Base-by-base conservation (phyloP, 2,888 invertebrate species). In the Drosophila koepferae region DNA sequence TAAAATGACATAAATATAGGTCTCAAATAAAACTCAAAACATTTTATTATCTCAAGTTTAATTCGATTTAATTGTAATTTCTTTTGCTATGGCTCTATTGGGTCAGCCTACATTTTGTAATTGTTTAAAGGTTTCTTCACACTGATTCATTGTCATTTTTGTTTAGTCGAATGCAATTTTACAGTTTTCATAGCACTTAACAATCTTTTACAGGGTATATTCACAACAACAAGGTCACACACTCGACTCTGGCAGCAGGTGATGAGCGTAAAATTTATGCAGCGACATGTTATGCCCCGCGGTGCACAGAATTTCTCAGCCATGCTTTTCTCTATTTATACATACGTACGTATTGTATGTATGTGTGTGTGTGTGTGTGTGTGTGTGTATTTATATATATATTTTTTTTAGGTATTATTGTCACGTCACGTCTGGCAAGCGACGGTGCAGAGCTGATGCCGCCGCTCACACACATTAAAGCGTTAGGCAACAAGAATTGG, bases 251-350 rank as follows among this genome's bases (percentile, higher is more conserved):
- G 41, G 76, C 80, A 74, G 78, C 88, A 85, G 84, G 86, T 86
- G 86, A 86, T 85, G 86, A 89, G 88, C 88, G 82, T 89, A 80
- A 86, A 86, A 86, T 84, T 89, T 86, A 86, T 89, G 86, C 86
- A 87, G 82, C 88, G 88, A 89, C 86, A 86, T 84, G 87, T 86
- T 73, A 86, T 81, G 86, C 85, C 73, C 68, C 62, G 20, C 56
- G 46, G 44, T 46, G 40, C 53, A 43, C 12, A 48, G 73, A 40
- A 51, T 66, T 65, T 77, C 71, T 63, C 73, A 70, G 65, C 56
- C 56, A 56, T 43, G 54, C 41, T 49, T 69, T 56, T 53, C 61
- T 63, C 44, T 53, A 40, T 63, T 34, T 56, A 28, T 38, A 36
- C 55, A 18, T 41, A 1, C 20, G 4, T 23, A 16, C 28, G 3